phyloP scores from a whole-genome alignment of 2,113 vertebrate genomes.

The Mastomys natalensis region DNA sequence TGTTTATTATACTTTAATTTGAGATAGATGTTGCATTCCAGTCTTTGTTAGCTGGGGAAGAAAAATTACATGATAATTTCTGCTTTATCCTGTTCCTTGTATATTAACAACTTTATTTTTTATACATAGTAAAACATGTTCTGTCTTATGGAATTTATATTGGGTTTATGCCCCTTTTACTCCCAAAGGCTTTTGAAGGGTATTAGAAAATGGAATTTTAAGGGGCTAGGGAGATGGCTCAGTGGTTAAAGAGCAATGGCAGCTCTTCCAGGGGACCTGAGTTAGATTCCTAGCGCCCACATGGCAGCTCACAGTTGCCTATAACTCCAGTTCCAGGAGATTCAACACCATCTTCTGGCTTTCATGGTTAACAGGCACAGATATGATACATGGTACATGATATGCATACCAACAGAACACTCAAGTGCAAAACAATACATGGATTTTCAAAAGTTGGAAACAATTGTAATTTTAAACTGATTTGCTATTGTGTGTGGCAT shows the following conservation, averaged over 20 bases:
- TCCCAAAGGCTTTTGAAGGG: slow-evolving; percentile 6
- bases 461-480: not conserved
- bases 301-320: not conserved
- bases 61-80: not conserved
- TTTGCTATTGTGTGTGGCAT: not conserved
- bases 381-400: too few species aligned
- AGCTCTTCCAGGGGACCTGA: not conserved
- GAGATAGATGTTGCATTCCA: not conserved
- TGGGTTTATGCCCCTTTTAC: not conserved
- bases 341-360: not conserved
- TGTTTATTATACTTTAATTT: not conserved
- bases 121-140: not conserved
- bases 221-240: not conserved
- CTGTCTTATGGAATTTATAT: not conserved
- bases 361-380: not conserved
- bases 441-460: not conserved
- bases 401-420: not conserved
- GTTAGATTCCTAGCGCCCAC: not conserved
- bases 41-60: not conserved
- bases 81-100: not conserved
- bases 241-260: not conserved
- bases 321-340: not conserved
- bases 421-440: not conserved
- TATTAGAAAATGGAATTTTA: not conserved
- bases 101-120: slow-evolving; percentile 51